Base-by-base conservation (phyloP, 2,113 vertebrate genomes). In the Mungos mungo region DNA sequence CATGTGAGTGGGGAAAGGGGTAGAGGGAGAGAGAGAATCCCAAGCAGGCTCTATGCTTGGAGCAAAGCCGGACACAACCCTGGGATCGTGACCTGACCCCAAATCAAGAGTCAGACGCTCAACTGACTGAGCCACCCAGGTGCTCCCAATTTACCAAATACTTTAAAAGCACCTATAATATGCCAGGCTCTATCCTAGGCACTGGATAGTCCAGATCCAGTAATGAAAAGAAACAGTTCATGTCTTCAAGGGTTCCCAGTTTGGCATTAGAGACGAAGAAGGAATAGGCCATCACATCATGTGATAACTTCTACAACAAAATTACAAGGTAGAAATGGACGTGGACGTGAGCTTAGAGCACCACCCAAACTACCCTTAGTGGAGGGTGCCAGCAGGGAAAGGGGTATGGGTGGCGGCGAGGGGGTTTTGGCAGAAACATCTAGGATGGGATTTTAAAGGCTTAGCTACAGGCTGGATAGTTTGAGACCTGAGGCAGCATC, bases 171-270 rank as follows among this genome's bases (percentile, higher is more conserved):
- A 52, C 4, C 11, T 68, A 41, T 2, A 80, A 80, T 52, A 45
- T 54, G 50, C 66, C 47, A 90, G 63, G 38, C 29, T 97, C 6
- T 74, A 66, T 27, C n/a, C 25, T 71, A 77, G 41, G 50, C 41
- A 77, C 25, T 31, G 35, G 29, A 91, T 13, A 47, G 15, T 47
- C 35, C 2, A 16, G 31, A 57, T 27, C 57, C 60, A 27, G 9
- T 45, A 72, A 86, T 81, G 45, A 65, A 83, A 96, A 93, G 84
- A 76, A 93, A 91, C 60, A 33, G n/a, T 66, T 94, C 11, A 65
- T 45, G 81, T 96, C 35, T 65, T 87, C 57, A 66, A 57, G 63
- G 71, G 38, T 93, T 93, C 80, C 41, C 4, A 71, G 11, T 83
- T 57, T 88, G 31, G 69, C 60, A 88, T 83, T 16, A 93, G 18